Conservation (phyloP, 2,113 vertebrate genomes). For the Parotia lawesii region DNA sequence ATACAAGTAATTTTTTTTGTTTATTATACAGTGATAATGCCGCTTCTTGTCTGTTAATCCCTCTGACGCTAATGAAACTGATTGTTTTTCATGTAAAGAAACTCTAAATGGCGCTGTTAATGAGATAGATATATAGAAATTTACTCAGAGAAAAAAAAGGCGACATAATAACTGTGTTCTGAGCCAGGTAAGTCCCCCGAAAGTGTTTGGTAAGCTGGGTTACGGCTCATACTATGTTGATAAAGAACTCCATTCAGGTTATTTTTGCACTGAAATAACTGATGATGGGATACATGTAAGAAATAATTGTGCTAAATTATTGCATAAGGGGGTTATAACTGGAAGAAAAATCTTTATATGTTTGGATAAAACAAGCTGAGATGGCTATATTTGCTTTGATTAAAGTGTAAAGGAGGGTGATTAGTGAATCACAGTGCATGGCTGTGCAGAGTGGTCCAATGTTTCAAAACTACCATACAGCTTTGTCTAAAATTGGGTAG, state of each 20-base stretch:
- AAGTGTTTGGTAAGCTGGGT: not conserved
- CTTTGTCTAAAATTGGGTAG: not conserved
- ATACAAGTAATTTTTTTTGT: not conserved
- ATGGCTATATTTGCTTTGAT: not conserved
- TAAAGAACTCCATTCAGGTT: not conserved
- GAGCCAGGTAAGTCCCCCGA: not conserved
- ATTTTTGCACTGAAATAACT: not conserved
- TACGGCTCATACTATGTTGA: not conserved
- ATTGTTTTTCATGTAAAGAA: not conserved
- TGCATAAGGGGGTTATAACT: not conserved
- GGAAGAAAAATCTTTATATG: not conserved
- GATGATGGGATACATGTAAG: not conserved
- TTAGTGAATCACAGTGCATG: not conserved
- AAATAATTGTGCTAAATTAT: constrained; percentile 7
- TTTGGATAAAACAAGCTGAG: not conserved
- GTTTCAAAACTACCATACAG: not conserved
- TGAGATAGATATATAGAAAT: not conserved
- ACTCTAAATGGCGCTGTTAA: not conserved
- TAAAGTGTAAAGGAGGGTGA: not conserved
- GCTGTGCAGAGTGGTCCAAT: not conserved
- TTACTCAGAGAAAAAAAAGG: not conserved
- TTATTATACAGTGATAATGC: not conserved
- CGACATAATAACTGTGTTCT: not conserved
- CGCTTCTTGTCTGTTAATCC: not conserved
- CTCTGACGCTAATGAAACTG: not conserved